Evolutionary conservation across 1,140 invertebrate species (phyloP).

Genomic region (Solen grandis): DNA sequence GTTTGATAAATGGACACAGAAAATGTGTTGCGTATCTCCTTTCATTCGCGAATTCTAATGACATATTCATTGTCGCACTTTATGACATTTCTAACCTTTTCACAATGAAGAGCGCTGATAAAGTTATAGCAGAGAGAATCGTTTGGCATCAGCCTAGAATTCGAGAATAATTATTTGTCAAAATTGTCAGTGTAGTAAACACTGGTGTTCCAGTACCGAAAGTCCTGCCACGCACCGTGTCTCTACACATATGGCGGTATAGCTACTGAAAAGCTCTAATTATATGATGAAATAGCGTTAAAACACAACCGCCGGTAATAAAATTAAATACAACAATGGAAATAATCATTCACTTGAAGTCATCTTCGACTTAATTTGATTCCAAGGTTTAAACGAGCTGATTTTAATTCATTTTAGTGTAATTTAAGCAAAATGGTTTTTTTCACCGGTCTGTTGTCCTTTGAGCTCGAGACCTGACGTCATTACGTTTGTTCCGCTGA

Average conservation of each 20-base stretch:
- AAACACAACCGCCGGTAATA: conserved; percentile 35
- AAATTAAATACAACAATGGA: conserved; percentile 50
- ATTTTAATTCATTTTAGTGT: conserved; percentile 51
- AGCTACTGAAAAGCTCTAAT: conserved; percentile 42
- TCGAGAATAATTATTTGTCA: background rate
- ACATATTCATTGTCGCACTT: no score
- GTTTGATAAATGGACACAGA: no score
- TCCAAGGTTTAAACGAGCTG: conserved; percentile 55
- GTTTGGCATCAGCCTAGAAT: background rate
- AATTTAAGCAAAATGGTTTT: conserved; percentile 48
- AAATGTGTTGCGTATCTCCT: no score
- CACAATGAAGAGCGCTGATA: background rate
- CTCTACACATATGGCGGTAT: conserved; percentile 31
- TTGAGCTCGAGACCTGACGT: conserved; percentile 27
- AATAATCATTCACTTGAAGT: conserved; percentile 28
- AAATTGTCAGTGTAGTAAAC: background rate
- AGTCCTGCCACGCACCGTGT: background rate
- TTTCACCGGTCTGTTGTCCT: background rate
- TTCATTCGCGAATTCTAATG: no score
- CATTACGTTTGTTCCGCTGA: background rate
- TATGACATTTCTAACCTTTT: no score
- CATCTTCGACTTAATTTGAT: conserved; percentile 47
- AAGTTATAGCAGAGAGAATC: background rate
- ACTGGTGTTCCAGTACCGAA: background rate
- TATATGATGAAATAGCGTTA: conserved; percentile 53